Base-by-base conservation (phyloP, 2,113 vertebrate species). In the Pachyramphus minor region DNA sequence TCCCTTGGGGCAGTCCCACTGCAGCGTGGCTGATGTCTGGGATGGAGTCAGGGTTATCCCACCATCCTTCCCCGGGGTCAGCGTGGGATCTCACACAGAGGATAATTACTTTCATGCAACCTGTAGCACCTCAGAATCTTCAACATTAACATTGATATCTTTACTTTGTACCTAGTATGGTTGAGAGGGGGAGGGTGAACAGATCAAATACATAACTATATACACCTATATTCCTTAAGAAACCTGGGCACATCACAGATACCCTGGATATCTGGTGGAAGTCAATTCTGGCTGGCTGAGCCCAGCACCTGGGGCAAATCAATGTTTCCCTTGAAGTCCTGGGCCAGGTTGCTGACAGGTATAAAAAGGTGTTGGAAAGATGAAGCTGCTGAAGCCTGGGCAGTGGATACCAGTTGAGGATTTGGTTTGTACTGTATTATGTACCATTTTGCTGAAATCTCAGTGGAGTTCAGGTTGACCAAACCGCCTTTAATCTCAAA, bases 401-500 rank as follows among this genome's bases (percentile, higher is more conserved):
- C 62, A 33, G 74, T 19, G 12, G 79, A 41, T 63, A 75, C 62
- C 39, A 7, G 39, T 6, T 17, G 79, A 67, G 52, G 5, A 15
- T 60, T 72, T 11, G 67, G 39, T 44, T 83, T 30, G 41, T 55
- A 6, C 49, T 76, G 89, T 76, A 30, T 89, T 25, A 50, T 5
- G 39, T 11, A 28, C 28, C 24, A 60, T 83, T 81, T 86, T 73
- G 39, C 44, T 80, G 76, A 79, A 92, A 60, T 88, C 82, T 83
- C 95, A 83, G 75, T 2, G 19, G 91, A 50, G 45, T 82, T 87
- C 62, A 30, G 30, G 76, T 58, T 86, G 91, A 73, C 79, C 49
- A 23, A 22, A 44, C 44, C 56, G n/a, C 37, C 55, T 96, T 92
- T 92, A 39, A 86, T 90, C 89, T 83, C 80, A 24, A 89, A 94